Conservation (phyloP, 2,797 vertebrate species). For the Aldrovandia affinis region DNA sequence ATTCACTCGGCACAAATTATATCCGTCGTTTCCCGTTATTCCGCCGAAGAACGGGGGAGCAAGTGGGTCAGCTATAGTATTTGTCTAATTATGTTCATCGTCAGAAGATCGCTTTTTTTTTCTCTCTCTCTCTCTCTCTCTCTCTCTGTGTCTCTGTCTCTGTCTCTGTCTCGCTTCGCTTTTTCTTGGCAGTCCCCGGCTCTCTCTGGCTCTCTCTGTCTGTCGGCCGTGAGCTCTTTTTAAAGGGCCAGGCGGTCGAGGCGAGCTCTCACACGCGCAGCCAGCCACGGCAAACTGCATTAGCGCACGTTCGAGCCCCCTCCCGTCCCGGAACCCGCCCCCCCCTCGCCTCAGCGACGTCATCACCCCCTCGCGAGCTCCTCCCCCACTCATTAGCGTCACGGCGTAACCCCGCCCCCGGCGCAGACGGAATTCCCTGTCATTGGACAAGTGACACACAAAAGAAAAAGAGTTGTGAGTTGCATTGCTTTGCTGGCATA, state of each 20-base stretch:
- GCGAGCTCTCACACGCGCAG: background rate
- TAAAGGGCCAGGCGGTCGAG: background rate
- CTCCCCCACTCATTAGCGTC: background rate
- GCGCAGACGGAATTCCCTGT: background rate
- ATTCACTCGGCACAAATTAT: background rate
- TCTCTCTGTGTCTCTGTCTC: background rate
- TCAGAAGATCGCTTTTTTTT: too few relatives aligned
- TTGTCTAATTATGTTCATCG: background rate
- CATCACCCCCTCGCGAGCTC: background rate
- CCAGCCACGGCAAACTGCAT: background rate
- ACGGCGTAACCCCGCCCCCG: background rate
- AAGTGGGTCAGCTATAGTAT: background rate
- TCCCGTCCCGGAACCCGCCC: background rate
- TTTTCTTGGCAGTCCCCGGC: background rate
- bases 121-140: background rate
- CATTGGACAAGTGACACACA: background rate
- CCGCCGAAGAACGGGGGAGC: background rate
- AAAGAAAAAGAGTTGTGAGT: too few relatives aligned
- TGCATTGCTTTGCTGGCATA: too few relatives aligned
- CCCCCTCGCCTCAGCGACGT: background rate
- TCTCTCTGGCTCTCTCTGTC: background rate
- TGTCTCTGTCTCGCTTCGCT: background rate
- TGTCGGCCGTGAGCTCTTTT: background rate
- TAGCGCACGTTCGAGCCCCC: background rate
- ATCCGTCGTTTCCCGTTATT: background rate